A percentile compares a stretch with the other conserved stretches of the same genome.
Conservation (phyloP, 2,888 invertebrate species). For the Callinectes sapidus region DNA sequence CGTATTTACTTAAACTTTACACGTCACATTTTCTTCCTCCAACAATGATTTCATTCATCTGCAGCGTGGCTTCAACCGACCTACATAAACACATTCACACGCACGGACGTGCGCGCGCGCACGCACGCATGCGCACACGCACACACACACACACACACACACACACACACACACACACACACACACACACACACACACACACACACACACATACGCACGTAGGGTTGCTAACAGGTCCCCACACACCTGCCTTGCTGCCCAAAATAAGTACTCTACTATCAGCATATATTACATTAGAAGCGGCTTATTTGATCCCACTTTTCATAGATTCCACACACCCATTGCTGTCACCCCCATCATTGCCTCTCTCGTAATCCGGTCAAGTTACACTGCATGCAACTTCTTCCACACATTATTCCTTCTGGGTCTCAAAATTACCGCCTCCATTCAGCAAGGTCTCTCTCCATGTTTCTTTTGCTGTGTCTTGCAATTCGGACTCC, state of each 20-base stretch:
- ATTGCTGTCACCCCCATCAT: background rate
- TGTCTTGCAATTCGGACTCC: background rate
- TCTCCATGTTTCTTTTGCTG: background rate
- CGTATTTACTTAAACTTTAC: background rate
- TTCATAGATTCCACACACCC: background rate
- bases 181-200: background rate
- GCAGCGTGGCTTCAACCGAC: background rate
- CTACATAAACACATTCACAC: conserved; percentile 14
- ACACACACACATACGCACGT: conserved; percentile 36
- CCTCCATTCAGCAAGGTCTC: background rate
- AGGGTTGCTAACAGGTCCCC: background rate
- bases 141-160: conserved; percentile 40
- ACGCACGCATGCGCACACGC: conserved; percentile 23
- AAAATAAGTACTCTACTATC: background rate
- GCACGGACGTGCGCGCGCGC: background rate
- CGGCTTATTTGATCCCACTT: conserved; percentile 13
- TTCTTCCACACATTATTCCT: background rate
- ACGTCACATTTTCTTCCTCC: background rate
- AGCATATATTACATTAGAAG: conserved; percentile 23
- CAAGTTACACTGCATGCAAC: background rate
- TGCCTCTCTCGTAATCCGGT: background rate
- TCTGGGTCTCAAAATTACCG: background rate
- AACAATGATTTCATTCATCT: background rate
- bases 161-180: conserved; percentile 8
- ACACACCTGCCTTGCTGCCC: background rate